Evolutionary conservation across 2,888 invertebrate species (phyloP).

Genomic region (Drosophila percnosoma): DNA sequence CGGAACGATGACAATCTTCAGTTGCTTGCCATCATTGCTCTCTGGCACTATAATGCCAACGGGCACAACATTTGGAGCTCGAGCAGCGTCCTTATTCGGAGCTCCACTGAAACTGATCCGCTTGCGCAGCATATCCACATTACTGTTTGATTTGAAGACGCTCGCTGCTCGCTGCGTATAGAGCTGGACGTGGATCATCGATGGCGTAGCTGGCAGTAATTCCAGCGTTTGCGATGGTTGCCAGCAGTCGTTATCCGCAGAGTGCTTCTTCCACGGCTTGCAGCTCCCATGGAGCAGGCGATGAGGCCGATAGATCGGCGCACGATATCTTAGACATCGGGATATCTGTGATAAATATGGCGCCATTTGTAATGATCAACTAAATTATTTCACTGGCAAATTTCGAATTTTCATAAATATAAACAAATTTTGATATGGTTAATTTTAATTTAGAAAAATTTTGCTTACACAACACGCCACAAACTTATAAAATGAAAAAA

Average conservation of each 20-base stretch:
- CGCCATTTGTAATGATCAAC: slow-evolving; percentile 29
- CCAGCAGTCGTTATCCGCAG: slow-evolving; percentile 18
- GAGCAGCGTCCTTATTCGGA: not conserved
- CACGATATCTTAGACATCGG: slow-evolving; percentile 62
- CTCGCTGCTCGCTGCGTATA: slow-evolving; percentile 49
- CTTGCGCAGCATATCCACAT: slow-evolving; percentile 61
- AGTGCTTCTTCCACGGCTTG: slow-evolving; percentile 48
- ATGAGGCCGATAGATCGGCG: slow-evolving; percentile 55
- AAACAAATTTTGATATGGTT: not conserved
- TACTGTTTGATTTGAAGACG: slow-evolving; percentile 47
- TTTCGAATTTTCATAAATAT: slow-evolving; percentile 13
- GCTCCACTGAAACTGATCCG: slow-evolving; percentile 63
- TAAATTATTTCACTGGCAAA: not conserved
- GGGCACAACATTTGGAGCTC: slow-evolving; percentile 40
- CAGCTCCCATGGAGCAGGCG: slow-evolving; percentile 45
- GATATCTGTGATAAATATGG: slow-evolving; percentile 66
- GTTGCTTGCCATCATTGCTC: slow-evolving; percentile 26
- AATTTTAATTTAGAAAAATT: slow-evolving; percentile 15
- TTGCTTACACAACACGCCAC: not conserved
- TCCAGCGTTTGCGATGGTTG: slow-evolving; percentile 20
- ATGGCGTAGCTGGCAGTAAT: slow-evolving; percentile 14
- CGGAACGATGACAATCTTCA: slow-evolving; percentile 77
- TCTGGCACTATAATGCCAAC: slow-evolving; percentile 63
- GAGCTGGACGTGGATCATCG: slow-evolving; percentile 46
- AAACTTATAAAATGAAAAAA: slow-evolving; percentile 3